phyloP scores from a whole-genome alignment of 2,888 invertebrate genomes.

The Cremastinae sp. region DNA sequence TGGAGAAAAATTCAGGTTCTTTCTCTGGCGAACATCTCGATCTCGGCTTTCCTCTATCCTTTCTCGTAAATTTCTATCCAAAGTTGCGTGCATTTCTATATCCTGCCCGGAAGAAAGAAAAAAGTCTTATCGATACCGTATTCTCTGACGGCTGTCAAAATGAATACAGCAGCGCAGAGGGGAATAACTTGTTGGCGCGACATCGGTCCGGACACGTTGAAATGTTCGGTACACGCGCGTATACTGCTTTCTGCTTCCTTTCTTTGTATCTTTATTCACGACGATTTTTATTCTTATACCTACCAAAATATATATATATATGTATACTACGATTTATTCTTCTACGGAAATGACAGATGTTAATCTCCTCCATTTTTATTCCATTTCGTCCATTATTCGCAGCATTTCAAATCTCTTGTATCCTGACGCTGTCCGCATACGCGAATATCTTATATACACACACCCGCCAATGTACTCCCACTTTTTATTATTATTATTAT shows the following conservation, averaged over 20 bases:
- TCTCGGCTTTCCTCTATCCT: conserved; percentile 24
- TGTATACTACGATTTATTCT: too few relatives aligned
- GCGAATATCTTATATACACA: too few relatives aligned
- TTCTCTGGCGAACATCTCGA: conserved; percentile 11
- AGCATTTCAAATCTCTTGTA: too few relatives aligned
- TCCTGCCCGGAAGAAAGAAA: background rate
- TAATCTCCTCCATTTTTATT: too few relatives aligned
- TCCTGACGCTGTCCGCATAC: too few relatives aligned
- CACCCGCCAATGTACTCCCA: too few relatives aligned
- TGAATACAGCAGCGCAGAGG: conserved; percentile 20
- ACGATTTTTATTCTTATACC: background rate
- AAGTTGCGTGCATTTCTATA: background rate
- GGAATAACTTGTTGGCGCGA: conserved; percentile 39
- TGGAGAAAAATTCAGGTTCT: conserved; percentile 39
- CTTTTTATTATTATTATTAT: too few relatives aligned
- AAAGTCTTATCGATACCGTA: conserved; percentile 2
- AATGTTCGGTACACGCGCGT: conserved; percentile 10
- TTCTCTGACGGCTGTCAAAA: conserved; percentile 49
- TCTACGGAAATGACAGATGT: too few relatives aligned
- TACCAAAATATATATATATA: too few relatives aligned
- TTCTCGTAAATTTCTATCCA: background rate
- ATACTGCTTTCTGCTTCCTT: too few relatives aligned
- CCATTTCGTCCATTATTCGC: too few relatives aligned
- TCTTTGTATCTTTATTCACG: background rate
- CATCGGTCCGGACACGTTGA: conserved; percentile 17